phyloP scores from a whole-genome alignment of 2,113 vertebrate species.

The Hippocampus guttulatus region DNA sequence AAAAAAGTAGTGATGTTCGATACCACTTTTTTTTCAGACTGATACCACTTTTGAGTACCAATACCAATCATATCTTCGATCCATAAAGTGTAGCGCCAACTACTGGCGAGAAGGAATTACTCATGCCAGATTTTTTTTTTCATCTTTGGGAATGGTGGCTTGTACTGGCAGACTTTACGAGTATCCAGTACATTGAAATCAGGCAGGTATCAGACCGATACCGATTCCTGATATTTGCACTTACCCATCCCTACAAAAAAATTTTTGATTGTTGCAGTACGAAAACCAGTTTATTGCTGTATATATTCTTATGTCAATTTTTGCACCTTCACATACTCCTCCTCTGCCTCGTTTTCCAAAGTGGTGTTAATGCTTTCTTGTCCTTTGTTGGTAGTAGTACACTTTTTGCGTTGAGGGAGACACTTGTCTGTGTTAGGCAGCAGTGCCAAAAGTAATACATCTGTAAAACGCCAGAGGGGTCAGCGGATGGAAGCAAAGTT shows the following conservation, averaged over 20 bases:
- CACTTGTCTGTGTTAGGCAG: not conserved
- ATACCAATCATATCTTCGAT: not conserved
- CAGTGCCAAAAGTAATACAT: slow-evolving; percentile 6
- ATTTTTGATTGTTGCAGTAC: not conserved
- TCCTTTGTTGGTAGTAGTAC: not conserved
- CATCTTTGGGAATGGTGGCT: no score
- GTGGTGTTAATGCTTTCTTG: slow-evolving; percentile 6
- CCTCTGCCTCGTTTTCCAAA: slow-evolving; percentile 3
- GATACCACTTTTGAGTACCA: not conserved
- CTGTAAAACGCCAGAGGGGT: not conserved
- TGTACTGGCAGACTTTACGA: no score
- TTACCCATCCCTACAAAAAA: not conserved
- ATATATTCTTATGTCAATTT: not conserved
- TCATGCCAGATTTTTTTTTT: no score
- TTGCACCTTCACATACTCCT: slow-evolving; percentile 1
- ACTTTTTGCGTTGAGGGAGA: not conserved
- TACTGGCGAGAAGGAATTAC: no score
- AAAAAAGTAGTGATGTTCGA: no score
- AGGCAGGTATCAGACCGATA: no score
- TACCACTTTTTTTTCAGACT: no score
- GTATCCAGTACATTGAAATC: no score
- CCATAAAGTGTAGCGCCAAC: no score
- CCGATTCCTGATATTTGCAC: no score
- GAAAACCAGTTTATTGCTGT: not conserved
- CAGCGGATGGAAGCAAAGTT: not conserved